Percentiles rank a stretch among this genome's conserved stretches.
phyloP scores from a whole-genome alignment of 2,888 invertebrate species.

The Aelia acuminata region DNA sequence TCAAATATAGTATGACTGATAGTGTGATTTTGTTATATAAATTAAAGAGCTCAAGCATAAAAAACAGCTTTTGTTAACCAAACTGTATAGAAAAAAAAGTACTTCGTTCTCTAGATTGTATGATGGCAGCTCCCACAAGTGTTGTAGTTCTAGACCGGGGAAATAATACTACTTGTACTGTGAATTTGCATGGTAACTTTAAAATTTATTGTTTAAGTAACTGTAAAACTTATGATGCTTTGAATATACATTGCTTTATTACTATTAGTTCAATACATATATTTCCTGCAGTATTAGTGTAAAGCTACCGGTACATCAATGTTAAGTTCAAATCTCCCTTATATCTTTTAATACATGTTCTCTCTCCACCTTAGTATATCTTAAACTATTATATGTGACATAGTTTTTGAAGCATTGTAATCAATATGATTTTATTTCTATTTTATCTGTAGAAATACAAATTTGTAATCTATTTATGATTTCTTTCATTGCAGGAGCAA shows the following conservation, averaged over 20 bases:
- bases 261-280: not conserved
- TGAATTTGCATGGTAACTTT: slow-evolving; percentile 93
- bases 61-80: slow-evolving; percentile 6
- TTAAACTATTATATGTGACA: not conserved
- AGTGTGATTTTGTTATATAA: not conserved
- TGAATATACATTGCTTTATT: not conserved
- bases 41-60: not conserved
- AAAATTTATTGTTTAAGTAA: not conserved
- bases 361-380: not conserved
- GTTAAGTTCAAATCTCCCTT: not conserved
- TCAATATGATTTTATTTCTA: not conserved
- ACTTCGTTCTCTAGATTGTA: slow-evolving; percentile 27
- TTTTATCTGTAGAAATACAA: not conserved
- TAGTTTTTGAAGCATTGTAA: not conserved
- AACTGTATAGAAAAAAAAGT: slow-evolving; percentile 4
- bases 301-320: not conserved
- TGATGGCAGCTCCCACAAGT: slow-evolving; percentile 79
- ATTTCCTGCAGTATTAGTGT: not conserved
- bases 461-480: not conserved
- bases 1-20: slow-evolving; percentile 10
- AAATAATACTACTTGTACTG: slow-evolving; percentile 96
- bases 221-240: not conserved
- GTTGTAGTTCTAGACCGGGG: slow-evolving; percentile 95
- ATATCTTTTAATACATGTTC: not conserved
- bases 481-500: slow-evolving; percentile 82